Evolutionary conservation across 2,797 vertebrate species (phyloP), one percentile per base, ranked within the genome.

Genomic region (Hirundo rustica): DNA sequence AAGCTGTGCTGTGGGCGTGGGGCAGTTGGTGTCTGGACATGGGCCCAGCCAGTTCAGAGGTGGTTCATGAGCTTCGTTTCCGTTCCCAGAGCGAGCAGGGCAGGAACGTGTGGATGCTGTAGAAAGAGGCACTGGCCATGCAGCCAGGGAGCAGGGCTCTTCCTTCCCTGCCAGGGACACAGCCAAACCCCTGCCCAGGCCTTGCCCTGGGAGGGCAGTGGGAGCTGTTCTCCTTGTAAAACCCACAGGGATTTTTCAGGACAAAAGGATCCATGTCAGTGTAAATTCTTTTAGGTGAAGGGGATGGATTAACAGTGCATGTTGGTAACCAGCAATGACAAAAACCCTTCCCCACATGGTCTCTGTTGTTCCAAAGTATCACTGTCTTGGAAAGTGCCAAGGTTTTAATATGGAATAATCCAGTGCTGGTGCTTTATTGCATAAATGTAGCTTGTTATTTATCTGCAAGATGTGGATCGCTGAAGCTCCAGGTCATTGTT

Each of bases 401-500:
- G 68, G 44, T 79, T 94, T 89, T 74, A 78, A 51, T 92, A 50
- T 19, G 11, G 2, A 81, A 53, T 76, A 84, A 84, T 75, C 36
- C 62, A 61, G 40, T 89, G 74, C 65, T 47, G 78, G 19, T 89
- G 81, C 72, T 93, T 83, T 77, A 68, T 71, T 92, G 76, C 67
- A 85, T 95, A 65, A 85, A 82, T 76, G 38, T 50, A 54, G 29
- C 45, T 78, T 95, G 60, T 66, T 86, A 50, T 66, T 94, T 93
- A 44, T 81, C 82, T 90, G 88, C 88, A 90, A 84, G 93, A 21
- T 88, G 57, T 94, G 74, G 82, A 90, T 96, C 76, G 22, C 64
- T 93, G 89, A 88, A 77, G 84, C 82, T 89, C 88, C 92, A 91
- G 68, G 76, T 93, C 91, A 88, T 95, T 95, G 82, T 89, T 96